phyloP scores from a whole-genome alignment of 92 coral and sea anemone species.

The Porites lobata region DNA sequence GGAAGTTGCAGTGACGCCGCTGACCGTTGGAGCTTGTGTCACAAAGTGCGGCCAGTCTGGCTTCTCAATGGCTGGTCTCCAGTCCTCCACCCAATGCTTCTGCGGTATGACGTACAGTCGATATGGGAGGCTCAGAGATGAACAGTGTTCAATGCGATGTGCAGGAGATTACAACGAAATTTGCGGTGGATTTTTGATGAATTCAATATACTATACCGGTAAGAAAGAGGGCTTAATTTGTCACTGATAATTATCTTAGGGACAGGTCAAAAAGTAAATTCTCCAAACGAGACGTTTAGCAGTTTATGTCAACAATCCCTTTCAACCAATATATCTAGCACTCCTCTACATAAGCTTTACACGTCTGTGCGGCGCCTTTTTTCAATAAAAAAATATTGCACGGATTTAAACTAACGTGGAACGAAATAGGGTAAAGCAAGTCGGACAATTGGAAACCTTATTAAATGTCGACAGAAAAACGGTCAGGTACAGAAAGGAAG shows the following conservation, averaged over 20 bases:
- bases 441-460: too few relatives aligned
- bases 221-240: neutral
- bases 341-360: too few relatives aligned
- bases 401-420: too few relatives aligned
- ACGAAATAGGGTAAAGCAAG: too few relatives aligned
- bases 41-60: slow-evolving; percentile 70
- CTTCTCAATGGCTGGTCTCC: slow-evolving; percentile 90
- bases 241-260: neutral
- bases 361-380: too few relatives aligned
- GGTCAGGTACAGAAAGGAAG: too few relatives aligned
- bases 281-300: too few relatives aligned
- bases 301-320: too few relatives aligned
- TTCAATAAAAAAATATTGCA: too few relatives aligned
- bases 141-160: slow-evolving; percentile 77
- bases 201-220: slow-evolving; percentile 94
- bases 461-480: too few relatives aligned
- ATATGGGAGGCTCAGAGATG: slow-evolving; percentile 85
- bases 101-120: slow-evolving; percentile 86
- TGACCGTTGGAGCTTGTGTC: slow-evolving; percentile 80
- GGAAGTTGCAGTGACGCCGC: slow-evolving; percentile 61
- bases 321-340: too few relatives aligned
- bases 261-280: too few relatives aligned
- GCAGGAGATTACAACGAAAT: slow-evolving; percentile 78
- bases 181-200: slow-evolving; percentile 93
- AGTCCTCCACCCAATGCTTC: slow-evolving; percentile 77